phyloP scores from a whole-genome alignment of 2,888 invertebrate genomes.

The Erebia aethiops region DNA sequence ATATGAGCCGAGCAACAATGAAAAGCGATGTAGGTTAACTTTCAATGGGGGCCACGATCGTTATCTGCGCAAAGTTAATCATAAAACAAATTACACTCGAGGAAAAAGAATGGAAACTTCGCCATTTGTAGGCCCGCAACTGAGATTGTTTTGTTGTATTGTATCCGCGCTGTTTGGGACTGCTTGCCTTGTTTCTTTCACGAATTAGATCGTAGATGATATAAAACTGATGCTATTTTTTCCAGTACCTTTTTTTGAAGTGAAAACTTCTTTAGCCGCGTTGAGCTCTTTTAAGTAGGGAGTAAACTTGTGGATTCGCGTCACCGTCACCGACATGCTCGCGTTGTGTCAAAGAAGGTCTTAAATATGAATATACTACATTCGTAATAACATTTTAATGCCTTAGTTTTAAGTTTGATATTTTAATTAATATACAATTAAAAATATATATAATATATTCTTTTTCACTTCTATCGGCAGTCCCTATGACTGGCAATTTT shows the following conservation, averaged over 20 bases:
- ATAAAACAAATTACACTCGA: slow-evolving; percentile 30
- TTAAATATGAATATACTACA: too few species aligned
- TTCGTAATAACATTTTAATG: too few species aligned
- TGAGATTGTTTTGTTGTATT: slow-evolving; percentile 22
- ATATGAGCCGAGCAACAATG: slow-evolving; percentile 23
- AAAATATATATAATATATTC: too few species aligned
- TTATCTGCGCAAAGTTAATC: slow-evolving; percentile 32
- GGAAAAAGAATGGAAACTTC: slow-evolving; percentile 25
- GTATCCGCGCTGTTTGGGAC: slow-evolving; percentile 9
- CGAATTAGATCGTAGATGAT: slow-evolving; percentile 2
- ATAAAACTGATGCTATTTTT: background rate
- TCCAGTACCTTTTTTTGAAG: background rate
- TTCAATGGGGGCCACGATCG: slow-evolving; percentile 30
- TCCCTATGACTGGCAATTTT: too few species aligned
- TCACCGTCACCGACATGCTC: too few species aligned
- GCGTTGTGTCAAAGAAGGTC: too few species aligned
- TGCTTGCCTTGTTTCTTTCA: slow-evolving; percentile 8
- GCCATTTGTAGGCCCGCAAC: slow-evolving; percentile 18
- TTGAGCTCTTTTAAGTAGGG: too few species aligned
- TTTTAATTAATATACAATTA: too few species aligned
- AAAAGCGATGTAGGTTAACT: slow-evolving; percentile 34
- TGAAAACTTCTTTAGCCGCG: too few species aligned
- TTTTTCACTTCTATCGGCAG: too few species aligned
- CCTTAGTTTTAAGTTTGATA: too few species aligned
- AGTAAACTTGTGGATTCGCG: too few species aligned